These are phyloP conservation scores for Siniperca obscura DNA, from an alignment of 2,797 vertebrate genomes.

Conservation along the genomic window DNA sequence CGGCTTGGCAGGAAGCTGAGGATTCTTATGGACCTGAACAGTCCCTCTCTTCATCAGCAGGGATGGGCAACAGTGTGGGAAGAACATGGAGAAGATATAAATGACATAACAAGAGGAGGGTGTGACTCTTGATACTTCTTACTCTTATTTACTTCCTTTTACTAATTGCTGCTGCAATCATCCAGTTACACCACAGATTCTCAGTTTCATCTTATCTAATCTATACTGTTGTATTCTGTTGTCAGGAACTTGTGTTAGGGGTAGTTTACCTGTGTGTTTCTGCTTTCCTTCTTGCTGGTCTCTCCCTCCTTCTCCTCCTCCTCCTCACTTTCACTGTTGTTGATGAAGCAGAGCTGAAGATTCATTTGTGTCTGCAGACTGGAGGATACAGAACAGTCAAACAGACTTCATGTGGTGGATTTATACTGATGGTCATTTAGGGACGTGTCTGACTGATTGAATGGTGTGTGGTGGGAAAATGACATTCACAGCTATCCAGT, in stretches of 20 bases:
- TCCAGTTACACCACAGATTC: background rate
- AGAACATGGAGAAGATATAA: background rate
- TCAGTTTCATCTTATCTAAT: background rate
- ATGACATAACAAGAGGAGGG: background rate
- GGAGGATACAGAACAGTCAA: background rate
- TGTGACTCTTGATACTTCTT: background rate
- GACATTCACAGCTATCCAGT: background rate
- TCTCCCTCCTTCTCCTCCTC: constrained; percentile 71
- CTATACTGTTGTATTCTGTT: background rate
- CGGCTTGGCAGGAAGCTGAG: constrained; percentile 50
- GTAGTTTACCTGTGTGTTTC: constrained; percentile 44
- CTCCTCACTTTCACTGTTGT: constrained; percentile 88
- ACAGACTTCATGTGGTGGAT: background rate
- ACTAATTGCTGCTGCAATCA: background rate
- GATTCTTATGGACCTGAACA: constrained; percentile 48
- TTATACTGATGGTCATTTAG: background rate
- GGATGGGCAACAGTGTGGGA: background rate
- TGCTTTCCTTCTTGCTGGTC: constrained; percentile 46
- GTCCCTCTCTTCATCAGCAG: constrained; percentile 44
- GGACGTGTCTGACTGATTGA: background rate
- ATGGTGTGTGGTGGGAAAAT: background rate
- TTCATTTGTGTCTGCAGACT: constrained; percentile 88
- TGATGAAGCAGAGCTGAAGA: constrained; percentile 89
- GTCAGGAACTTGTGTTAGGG: background rate
- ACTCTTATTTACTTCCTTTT: background rate